These are phyloP conservation scores for Bufo gargarizans DNA, from an alignment of 2,113 vertebrate genomes.

Conservation along the genomic window DNA sequence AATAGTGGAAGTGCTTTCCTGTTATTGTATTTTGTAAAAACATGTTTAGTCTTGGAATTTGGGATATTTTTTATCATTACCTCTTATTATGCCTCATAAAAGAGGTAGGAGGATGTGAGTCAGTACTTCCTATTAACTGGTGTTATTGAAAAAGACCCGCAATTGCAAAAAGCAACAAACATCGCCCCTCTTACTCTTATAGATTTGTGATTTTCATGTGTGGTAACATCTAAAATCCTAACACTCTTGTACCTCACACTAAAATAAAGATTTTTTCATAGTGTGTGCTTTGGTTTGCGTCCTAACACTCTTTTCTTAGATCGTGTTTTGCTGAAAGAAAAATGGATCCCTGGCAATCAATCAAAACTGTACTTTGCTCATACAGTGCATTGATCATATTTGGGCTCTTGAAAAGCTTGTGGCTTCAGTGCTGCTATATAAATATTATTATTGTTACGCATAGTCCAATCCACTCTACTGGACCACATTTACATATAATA, in stretches of 20 bases:
- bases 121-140: neutral
- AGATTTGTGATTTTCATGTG: neutral
- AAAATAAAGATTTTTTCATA: neutral
- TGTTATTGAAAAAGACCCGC: neutral
- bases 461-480: neutral
- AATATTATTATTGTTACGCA: neutral
- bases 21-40: neutral
- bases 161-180: neutral
- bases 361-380: slow-evolving; percentile 30
- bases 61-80: neutral
- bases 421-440: neutral
- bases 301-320: neutral
- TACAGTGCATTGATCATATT: slow-evolving; percentile 16
- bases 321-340: neutral
- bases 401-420: slow-evolving; percentile 9
- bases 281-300: neutral
- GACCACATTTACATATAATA: neutral
- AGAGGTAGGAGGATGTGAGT: neutral
- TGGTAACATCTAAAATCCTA: neutral
- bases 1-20: neutral
- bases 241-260: neutral
- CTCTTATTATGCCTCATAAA: neutral
- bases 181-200: neutral
- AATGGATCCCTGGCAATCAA: slow-evolving; percentile 27
- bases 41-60: neutral